Evolutionary conservation across 2,888 invertebrate species (phyloP).

Genomic region (Phoenoteleia sp.): DNA sequence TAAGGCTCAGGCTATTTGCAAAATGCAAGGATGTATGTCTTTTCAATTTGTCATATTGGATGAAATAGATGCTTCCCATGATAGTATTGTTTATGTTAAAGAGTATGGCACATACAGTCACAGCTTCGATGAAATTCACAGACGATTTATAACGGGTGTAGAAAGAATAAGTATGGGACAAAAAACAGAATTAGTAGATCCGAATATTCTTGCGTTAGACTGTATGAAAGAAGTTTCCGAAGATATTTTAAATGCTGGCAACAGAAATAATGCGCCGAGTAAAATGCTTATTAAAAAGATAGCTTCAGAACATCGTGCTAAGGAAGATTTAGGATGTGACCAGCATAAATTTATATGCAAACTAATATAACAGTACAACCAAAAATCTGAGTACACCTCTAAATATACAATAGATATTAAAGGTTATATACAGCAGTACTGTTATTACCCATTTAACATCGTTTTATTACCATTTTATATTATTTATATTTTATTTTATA

Average conservation of each 20-base stretch:
- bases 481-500: constrained; percentile 22
- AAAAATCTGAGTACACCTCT: too few species aligned
- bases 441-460: too few species aligned
- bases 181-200: too few species aligned
- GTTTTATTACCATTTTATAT: too few species aligned
- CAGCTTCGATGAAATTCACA: background rate
- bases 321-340: constrained; percentile 25
- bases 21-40: constrained; percentile 15
- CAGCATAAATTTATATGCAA: background rate
- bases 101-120: constrained; percentile 14
- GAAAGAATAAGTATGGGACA: constrained; percentile 17
- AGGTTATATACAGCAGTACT: too few species aligned
- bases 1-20: constrained; percentile 2
- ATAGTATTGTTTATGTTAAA: background rate
- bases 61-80: background rate
- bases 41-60: constrained; percentile 4
- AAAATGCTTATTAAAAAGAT: constrained; percentile 13
- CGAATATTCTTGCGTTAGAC: background rate
- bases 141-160: background rate
- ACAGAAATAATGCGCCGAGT: constrained; percentile 18
- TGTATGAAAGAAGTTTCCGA: background rate
- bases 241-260: constrained; percentile 22
- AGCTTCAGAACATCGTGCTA: background rate
- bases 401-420: too few species aligned
- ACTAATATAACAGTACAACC: background rate